These are phyloP conservation scores for Bradypodion pumilum DNA, from an alignment of 2,797 vertebrate species.

Conservation along the genomic window DNA sequence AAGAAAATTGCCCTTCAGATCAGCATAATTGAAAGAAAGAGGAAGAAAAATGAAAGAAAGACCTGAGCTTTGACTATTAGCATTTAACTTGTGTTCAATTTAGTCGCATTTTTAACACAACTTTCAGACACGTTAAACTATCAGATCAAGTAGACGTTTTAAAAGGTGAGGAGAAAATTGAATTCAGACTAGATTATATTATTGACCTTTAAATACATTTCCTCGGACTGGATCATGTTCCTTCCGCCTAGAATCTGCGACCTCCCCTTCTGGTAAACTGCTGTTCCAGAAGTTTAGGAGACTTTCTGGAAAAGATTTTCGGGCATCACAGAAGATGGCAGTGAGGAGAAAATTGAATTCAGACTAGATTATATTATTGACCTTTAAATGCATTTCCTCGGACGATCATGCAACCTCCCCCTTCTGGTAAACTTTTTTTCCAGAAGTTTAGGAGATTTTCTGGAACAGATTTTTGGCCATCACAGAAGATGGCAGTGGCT, in stretches of 20 bases:
- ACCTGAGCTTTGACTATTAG: conserved; percentile 47
- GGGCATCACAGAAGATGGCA: no score
- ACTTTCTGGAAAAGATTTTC: no score
- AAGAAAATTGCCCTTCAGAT: conserved; percentile 79
- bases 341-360: neutral
- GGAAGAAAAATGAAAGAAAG: neutral
- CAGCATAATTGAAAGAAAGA: conserved; percentile 58
- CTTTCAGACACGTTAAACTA: conserved; percentile 35
- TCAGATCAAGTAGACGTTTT: conserved; percentile 2
- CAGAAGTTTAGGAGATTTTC: no score
- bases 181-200: neutral
- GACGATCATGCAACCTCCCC: no score
- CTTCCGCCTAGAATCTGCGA: no score
- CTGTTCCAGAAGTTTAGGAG: no score
- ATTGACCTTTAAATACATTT: neutral
- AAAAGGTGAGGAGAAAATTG: neutral
- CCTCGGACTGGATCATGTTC: no score
- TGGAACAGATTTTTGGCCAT: no score
- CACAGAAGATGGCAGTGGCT: no score
- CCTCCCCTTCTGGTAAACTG: no score
- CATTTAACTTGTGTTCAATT: conserved; percentile 34
- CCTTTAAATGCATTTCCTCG: no score
- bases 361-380: neutral
- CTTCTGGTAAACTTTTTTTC: no score
- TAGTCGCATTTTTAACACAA: conserved; percentile 32